Base-by-base conservation (phyloP, 2,888 invertebrate species). In the Drosophila algonquin region DNA sequence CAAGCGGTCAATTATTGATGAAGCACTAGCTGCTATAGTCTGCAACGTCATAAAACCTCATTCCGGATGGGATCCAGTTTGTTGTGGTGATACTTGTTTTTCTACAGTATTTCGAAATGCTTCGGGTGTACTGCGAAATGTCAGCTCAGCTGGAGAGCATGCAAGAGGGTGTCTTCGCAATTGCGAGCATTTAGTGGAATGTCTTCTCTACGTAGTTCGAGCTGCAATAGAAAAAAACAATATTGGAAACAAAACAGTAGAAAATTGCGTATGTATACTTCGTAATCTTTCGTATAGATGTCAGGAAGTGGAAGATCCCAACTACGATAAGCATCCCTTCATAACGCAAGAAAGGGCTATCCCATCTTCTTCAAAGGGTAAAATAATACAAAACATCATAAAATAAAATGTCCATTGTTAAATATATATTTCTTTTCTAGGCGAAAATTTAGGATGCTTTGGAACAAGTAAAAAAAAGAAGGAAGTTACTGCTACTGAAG, bases 261-360 rank as follows among this genome's bases (percentile, higher is more conserved):
- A 99, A 93, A 99, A 99, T 93, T 98, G 98, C 92, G 98, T 99
- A 62, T 99, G 99, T 91, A 96, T 99, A 88, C 94, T 99, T 57
- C 93, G 99, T 76, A 99, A 99, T 93, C 93, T 99, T 63, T 98
- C 98, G 71, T 99, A 99, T 93, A 95, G 98, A 81, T 98, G 99
- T 93, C 99, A 99, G 94, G 99, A 99, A 93, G 98, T 99, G 48
- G 98, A 98, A 91, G 99, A 99, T 93, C 98, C 99, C 0, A 96
- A 99, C 89, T 99, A 99, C 92, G 98, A 99, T 92, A 98, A 98
- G 85, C 96, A 98, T 93, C 97, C 97, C 8, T 90, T 90, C 45
- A 85, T 89, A 45, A 87, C 81, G 32, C 85, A 86, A 54, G 88
- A 86, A 53, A 77, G 81, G 44, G 80, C 81, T 27, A 68, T 85